Conservation (phyloP, 1,140 invertebrate species). For the Drosophila bocqueti region DNA sequence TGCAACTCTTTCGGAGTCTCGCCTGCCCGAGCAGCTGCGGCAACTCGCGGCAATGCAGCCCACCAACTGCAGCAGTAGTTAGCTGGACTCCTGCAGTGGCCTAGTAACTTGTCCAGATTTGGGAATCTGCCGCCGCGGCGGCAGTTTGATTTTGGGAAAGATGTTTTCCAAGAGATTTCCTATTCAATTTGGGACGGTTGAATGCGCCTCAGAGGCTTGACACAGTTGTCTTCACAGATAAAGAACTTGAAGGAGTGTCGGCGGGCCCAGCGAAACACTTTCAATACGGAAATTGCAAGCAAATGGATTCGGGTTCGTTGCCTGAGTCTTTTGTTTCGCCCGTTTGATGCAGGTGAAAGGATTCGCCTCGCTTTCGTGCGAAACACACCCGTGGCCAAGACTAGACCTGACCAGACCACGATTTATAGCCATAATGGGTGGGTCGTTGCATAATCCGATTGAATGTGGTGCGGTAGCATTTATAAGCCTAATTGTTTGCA, state of each 20-base stretch:
- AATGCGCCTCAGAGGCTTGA: slow-evolving; percentile 52
- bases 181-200: slow-evolving; percentile 28
- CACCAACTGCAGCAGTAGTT: slow-evolving; percentile 15
- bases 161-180: slow-evolving; percentile 44
- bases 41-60: slow-evolving; percentile 11
- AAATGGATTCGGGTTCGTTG: slow-evolving; percentile 62
- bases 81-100: slow-evolving; percentile 38
- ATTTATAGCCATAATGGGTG: slow-evolving; percentile 65
- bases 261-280: slow-evolving; percentile 42
- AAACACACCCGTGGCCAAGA: slow-evolving; percentile 62
- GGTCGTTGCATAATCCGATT: slow-evolving; percentile 55
- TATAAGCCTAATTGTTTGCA: slow-evolving; percentile 65
- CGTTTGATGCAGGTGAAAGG: slow-evolving; percentile 64
- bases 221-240: slow-evolving; percentile 49
- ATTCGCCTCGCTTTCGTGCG: slow-evolving; percentile 48
- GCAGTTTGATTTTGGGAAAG: slow-evolving; percentile 32
- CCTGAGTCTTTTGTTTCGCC: slow-evolving; percentile 79
- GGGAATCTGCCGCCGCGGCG: slow-evolving; percentile 39
- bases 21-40: slow-evolving; percentile 58
- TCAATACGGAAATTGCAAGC: slow-evolving; percentile 62
- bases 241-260: slow-evolving; percentile 69
- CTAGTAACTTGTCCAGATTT: slow-evolving; percentile 33
- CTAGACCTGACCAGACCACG: slow-evolving; percentile 37
- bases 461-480: slow-evolving; percentile 68
- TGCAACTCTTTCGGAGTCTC: slow-evolving; percentile 54